phyloP scores from a whole-genome alignment of 1,140 invertebrate species.

The Brachionus rubens region DNA sequence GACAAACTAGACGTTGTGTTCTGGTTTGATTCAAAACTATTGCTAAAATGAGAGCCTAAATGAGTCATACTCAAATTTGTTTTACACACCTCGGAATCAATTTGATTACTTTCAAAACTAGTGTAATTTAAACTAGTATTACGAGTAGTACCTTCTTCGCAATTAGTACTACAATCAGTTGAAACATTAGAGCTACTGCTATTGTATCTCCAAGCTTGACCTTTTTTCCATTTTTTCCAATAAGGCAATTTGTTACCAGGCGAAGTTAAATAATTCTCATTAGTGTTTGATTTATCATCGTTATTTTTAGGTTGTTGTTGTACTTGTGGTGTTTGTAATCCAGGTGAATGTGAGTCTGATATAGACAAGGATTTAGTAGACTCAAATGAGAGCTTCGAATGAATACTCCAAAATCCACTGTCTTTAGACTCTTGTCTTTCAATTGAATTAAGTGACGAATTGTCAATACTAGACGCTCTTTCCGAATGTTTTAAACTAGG shows the following conservation, averaged over 20 bases:
- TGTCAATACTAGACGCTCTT: slow-evolving; percentile 20
- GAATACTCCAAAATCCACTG: slow-evolving; percentile 43
- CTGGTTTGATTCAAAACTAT: slow-evolving; percentile 14
- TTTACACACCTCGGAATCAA: not conserved
- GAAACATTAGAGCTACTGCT: slow-evolving; percentile 27
- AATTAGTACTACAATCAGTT: slow-evolving; percentile 15
- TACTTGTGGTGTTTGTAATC: not conserved
- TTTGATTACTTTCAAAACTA: slow-evolving; percentile 1
- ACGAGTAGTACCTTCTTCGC: not conserved
- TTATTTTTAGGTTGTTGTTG: not conserved
- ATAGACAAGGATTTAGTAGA: slow-evolving; percentile 2
- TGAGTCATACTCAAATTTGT: not conserved
- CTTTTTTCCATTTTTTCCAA: slow-evolving; percentile 46
- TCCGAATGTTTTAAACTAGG: not conserved
- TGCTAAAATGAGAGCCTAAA: not conserved
- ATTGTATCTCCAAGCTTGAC: slow-evolving; percentile 34
- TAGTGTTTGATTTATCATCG: not conserved
- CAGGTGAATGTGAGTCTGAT: slow-evolving; percentile 3
- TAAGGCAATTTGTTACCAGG: not conserved
- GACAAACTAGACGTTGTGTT: not conserved
- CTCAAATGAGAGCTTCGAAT: slow-evolving; percentile 12
- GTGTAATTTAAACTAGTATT: slow-evolving; percentile 17
- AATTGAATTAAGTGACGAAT: not conserved
- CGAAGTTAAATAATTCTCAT: slow-evolving; percentile 12
- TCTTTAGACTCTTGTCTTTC: slow-evolving; percentile 43